Evolutionary conservation across 2,113 vertebrate species (phyloP).

Genomic region (Alexandromys fortis): DNA sequence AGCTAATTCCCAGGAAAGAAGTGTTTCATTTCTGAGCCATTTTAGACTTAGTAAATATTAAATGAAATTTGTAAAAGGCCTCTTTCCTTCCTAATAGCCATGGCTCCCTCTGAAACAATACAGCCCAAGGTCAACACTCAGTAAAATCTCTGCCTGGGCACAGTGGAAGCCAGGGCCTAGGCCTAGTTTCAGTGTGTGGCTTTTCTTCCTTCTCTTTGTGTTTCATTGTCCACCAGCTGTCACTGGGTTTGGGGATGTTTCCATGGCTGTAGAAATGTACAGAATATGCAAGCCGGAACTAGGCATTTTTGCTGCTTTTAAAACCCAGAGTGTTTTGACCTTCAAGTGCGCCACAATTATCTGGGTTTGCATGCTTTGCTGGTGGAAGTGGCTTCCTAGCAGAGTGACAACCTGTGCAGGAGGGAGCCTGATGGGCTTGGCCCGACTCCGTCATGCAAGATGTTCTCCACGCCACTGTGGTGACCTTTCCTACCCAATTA

Average conservation of each 20-base stretch:
- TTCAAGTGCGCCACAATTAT: conserved; percentile 85
- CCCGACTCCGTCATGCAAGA: conserved; percentile 52
- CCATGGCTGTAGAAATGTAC: conserved; percentile 9
- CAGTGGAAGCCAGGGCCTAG: not conserved
- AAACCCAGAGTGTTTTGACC: conserved; percentile 83
- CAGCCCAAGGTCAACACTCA: not conserved
- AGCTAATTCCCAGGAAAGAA: not conserved
- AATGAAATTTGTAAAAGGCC: not conserved
- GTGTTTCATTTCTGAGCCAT: not conserved
- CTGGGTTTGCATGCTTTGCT: conserved; percentile 81
- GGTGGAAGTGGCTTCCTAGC: conserved; percentile 83
- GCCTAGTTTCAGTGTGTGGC: not conserved
- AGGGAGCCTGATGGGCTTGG: conserved; percentile 16
- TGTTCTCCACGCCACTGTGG: conserved; percentile 29
- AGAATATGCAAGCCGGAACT: conserved; percentile 54
- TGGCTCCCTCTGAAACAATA: not conserved
- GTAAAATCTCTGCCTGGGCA: not conserved
- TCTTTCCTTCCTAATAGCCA: not conserved
- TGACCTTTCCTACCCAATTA: conserved; percentile 85
- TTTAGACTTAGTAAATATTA: not conserved
- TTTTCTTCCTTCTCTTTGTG: not conserved
- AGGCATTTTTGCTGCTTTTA: conserved; percentile 63
- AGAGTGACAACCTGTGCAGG: conserved; percentile 73
- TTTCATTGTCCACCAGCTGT: conserved; percentile 52
- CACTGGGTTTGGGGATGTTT: conserved; percentile 32